Base-by-base conservation (phyloP, 2,888 invertebrate genomes). In the Ophion costatus region DNA sequence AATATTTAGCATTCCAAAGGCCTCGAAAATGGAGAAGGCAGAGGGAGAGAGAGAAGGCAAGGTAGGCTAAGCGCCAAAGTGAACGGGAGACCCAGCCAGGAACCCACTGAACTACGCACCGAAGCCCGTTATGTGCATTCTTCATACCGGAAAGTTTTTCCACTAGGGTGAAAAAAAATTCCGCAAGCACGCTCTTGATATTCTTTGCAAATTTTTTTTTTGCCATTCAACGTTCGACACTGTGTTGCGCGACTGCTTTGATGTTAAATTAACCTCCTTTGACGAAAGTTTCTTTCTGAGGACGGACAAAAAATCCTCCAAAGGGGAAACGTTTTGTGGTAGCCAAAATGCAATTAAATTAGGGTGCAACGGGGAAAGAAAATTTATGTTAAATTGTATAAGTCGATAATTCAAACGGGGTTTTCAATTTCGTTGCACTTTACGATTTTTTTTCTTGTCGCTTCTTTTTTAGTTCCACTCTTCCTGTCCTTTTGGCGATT, bases 121-220 rank as follows among this genome's bases (percentile, higher is more conserved):
- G 22, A 14, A 74, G 63, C 56, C 45, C 71, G 57, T 71, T 71
- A 74, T 63, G 77, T 66, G 63, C 74, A 84, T 84, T 84, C 84
- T 81, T 81, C 80, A 45, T 74, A 69, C 84, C 77, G 14, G 51
- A 29, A 69, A 57, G 64, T 74, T 69, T 76, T 74, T 74, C 56
- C 20, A 24, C 38, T 10, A 29, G 7, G 9, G 56, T 2, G 9
- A 64, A 71, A 79, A 83, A 80, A 83, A 70, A 45, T 38, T 29
- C 20, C 70, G 51, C 70, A n/a, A 56, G 64, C 59, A 70, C 45
- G 57, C 56, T 29, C 24, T 33, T 20, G 33, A 57, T 45, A 24
- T 57, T 64, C 29, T 24, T 51, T 20, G 38, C 38, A 38, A 10
- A 59, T 79, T 79, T 59, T 59, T 42, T 69, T 33, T 56, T 56